Conservation (phyloP, 2,113 vertebrate species). For the Hystrix brachyura region DNA sequence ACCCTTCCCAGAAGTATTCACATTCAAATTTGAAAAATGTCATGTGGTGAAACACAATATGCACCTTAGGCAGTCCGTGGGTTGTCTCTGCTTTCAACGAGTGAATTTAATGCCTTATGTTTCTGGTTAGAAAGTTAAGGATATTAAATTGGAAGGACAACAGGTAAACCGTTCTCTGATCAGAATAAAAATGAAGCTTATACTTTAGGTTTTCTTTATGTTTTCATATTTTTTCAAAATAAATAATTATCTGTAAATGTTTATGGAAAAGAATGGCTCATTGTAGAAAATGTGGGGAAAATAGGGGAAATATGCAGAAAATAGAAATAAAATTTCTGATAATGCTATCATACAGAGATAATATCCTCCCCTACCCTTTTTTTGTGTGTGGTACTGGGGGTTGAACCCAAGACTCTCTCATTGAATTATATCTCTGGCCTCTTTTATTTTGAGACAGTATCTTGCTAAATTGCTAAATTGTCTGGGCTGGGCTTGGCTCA, state of each 20-base stretch:
- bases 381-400: background rate
- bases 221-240: background rate
- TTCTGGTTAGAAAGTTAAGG: background rate
- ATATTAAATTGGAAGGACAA: background rate
- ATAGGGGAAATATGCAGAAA: background rate
- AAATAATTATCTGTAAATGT: background rate
- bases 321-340: background rate
- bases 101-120: background rate
- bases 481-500: background rate
- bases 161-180: background rate
- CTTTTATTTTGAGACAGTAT: background rate
- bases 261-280: background rate
- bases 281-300: background rate
- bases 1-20: background rate
- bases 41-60: background rate
- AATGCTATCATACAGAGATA: background rate
- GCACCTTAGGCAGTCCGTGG: too few species aligned
- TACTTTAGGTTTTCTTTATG: background rate
- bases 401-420: background rate
- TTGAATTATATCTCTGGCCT: background rate
- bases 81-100: background rate
- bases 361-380: background rate
- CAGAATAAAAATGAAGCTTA: background rate
- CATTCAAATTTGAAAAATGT: background rate
- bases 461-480: background rate